phyloP scores from a whole-genome alignment of 2,113 vertebrate species.

The Gymnobelideus leadbeateri region DNA sequence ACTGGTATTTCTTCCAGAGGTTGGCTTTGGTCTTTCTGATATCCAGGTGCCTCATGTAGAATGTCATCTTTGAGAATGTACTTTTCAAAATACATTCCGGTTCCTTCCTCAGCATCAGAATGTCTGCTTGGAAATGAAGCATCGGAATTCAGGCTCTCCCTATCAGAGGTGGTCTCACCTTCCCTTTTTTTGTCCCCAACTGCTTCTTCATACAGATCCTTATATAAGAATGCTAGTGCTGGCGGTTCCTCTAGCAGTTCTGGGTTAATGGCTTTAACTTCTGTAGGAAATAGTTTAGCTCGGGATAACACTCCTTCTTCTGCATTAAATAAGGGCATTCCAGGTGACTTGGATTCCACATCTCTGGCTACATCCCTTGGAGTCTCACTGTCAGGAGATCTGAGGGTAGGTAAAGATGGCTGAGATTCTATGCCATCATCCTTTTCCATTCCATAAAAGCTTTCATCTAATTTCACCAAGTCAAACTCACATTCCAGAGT shows the following conservation, averaged over 20 bases:
- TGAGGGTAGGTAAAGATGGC: conserved; percentile 65
- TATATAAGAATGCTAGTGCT: conserved; percentile 93
- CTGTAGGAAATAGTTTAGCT: conserved; percentile 89
- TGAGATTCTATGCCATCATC: conserved; percentile 68
- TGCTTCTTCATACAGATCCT: conserved; percentile 93
- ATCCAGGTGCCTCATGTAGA: conserved; percentile 76
- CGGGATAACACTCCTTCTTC: conserved; percentile 90
- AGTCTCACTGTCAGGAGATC: conserved; percentile 62
- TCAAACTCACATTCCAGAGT: conserved; percentile 88
- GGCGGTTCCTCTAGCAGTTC: conserved; percentile 93
- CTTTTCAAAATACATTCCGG: conserved; percentile 94
- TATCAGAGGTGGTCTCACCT: conserved; percentile 87
- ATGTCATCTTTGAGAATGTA: conserved; percentile 94
- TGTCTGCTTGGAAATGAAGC: conserved; percentile 87
- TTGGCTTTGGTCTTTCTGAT: conserved; percentile 74
- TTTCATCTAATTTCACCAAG: conserved; percentile 90
- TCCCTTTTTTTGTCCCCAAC: conserved; percentile 87
- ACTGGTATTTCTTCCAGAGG: conserved; percentile 67
- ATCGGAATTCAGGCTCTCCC: conserved; percentile 89
- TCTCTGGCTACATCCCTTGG: conserved; percentile 67
- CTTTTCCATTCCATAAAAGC: conserved; percentile 88
- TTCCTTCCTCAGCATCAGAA: conserved; percentile 91
- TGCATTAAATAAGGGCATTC: conserved; percentile 88
- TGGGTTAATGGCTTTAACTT: conserved; percentile 89
- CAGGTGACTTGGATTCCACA: conserved; percentile 80